Evolutionary conservation across 1,140 invertebrate genomes (phyloP).

Genomic region (Trachelipus rathkii): DNA sequence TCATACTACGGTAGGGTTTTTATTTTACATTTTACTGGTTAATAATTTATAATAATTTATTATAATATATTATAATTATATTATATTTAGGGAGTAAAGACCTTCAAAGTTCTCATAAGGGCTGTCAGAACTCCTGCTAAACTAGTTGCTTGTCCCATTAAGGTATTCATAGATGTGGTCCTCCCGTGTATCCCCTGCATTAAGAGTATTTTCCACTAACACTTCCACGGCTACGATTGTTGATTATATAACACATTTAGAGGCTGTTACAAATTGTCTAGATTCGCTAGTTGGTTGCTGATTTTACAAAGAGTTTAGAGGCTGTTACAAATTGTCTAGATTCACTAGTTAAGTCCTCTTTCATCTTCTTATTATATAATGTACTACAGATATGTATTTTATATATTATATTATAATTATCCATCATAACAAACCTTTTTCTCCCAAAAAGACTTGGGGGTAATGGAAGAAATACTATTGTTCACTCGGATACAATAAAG

Average conservation of each 20-base stretch:
- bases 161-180: conserved; percentile 54
- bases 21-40: too few species aligned
- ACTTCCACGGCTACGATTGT: conserved; percentile 65
- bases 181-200: too few species aligned
- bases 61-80: too few species aligned
- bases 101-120: conserved; percentile 70
- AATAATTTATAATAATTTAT: too few species aligned
- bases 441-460: too few species aligned
- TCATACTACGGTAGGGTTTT: too few species aligned
- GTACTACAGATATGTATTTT: too few species aligned
- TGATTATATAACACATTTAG: conserved; percentile 73
- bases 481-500: too few species aligned
- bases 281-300: conserved; percentile 71
- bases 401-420: too few species aligned
- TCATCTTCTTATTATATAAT: too few species aligned
- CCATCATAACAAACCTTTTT: too few species aligned
- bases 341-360: conserved; percentile 71
- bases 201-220: conserved; percentile 67
- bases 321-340: conserved; percentile 75
- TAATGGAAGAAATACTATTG: too few species aligned
- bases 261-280: conserved; percentile 73
- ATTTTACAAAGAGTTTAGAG: conserved; percentile 74
- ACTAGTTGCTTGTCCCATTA: conserved; percentile 68
- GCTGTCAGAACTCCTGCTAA: conserved; percentile 74
- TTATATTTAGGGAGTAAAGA: conserved; percentile 73